Percentiles rank a stretch among this genome's conserved stretches.
These are phyloP conservation scores for Eumacrocentrus americanus DNA, from an alignment of 2,888 invertebrate genomes.

Conservation along the genomic window DNA sequence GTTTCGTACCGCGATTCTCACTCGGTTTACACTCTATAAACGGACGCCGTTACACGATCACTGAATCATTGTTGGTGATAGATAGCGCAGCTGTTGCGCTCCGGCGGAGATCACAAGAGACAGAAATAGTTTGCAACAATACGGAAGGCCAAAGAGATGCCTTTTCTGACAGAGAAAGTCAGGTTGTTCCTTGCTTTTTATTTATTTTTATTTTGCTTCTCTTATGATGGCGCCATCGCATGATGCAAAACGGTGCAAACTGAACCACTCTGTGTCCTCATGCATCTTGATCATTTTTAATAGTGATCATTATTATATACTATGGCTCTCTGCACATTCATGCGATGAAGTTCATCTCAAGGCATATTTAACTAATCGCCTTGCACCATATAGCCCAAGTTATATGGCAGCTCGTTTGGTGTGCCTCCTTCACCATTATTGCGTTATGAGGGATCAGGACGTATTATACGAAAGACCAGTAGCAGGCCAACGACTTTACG, in stretches of 20 bases:
- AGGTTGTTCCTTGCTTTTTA: no score
- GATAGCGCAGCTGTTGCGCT: constrained; percentile 57
- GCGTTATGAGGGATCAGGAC: constrained; percentile 53
- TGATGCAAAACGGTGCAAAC: no score
- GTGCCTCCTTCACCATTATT: constrained; percentile 46
- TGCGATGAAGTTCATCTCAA: constrained; percentile 9
- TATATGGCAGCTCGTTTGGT: constrained; percentile 51
- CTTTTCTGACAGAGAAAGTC: no score
- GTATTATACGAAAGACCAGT: constrained; percentile 60
- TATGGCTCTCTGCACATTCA: not conserved
- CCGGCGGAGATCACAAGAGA: constrained; percentile 50
- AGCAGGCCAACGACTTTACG: constrained; percentile 59
- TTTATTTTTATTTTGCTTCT: no score
- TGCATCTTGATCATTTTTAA: no score
- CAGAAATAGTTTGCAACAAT: constrained; percentile 59
- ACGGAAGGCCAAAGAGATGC: constrained; percentile 38
- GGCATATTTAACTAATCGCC: constrained; percentile 37
- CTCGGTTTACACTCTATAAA: constrained; percentile 54
- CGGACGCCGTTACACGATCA: constrained; percentile 54
- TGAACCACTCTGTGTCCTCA: no score
- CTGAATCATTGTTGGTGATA: constrained; percentile 60
- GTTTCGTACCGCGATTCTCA: constrained; percentile 31
- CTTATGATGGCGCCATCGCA: no score
- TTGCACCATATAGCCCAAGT: constrained; percentile 50
- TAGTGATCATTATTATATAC: not conserved